Percentiles rank a stretch among this genome's conserved stretches.
Conservation (phyloP, 2,888 invertebrate species). For the Bombyx huttoni region DNA sequence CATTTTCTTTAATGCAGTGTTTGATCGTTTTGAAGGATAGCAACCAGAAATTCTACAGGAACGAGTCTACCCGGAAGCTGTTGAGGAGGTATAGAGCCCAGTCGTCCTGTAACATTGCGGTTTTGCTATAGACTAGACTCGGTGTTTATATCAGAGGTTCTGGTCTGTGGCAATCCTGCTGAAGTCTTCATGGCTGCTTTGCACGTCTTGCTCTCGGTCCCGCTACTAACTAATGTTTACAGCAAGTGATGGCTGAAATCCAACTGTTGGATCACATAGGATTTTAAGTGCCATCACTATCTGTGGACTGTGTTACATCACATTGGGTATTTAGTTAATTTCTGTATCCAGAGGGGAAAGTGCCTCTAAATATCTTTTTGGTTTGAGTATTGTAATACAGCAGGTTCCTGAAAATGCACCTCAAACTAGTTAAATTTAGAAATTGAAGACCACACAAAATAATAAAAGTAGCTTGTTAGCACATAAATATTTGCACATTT, state of each 20-base stretch:
- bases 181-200: constrained; percentile 30
- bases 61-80: constrained; percentile 18
- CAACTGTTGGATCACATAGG: constrained; percentile 61
- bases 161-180: constrained; percentile 43
- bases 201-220: constrained; percentile 30
- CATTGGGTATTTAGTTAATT: constrained; percentile 23
- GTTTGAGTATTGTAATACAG: too few relatives aligned
- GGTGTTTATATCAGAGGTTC: constrained; percentile 39
- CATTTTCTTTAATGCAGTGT: too few relatives aligned
- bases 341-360: constrained; percentile 15
- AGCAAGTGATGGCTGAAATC: constrained; percentile 62
- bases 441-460: too few relatives aligned
- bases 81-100: constrained; percentile 18
- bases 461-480: too few relatives aligned
- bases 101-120: constrained; percentile 21
- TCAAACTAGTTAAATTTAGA: too few relatives aligned
- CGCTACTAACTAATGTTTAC: constrained; percentile 39
- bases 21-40: neutral
- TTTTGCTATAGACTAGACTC: constrained; percentile 48
- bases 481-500: too few relatives aligned
- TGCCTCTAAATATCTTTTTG: too few relatives aligned
- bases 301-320: constrained; percentile 55
- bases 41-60: constrained; percentile 20
- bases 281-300: constrained; percentile 62
- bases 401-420: too few relatives aligned